Base-by-base conservation (phyloP, 2,888 invertebrate genomes). In the Monopis laevigella region DNA sequence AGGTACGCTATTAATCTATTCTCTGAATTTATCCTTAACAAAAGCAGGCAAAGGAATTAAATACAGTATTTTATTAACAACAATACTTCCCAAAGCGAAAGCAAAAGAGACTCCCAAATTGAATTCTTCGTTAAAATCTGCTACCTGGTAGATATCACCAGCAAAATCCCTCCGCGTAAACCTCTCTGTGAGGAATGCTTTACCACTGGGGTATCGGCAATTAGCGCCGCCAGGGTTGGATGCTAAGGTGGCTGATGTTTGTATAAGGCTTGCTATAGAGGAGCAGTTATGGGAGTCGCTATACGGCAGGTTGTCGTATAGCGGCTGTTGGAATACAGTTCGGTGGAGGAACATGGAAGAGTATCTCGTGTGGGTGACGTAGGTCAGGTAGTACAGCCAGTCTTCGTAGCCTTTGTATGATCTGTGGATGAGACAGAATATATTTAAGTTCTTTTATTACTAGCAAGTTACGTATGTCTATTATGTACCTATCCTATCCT, bases 1-100 rank as follows among this genome's bases (percentile, higher is more conserved):
- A 8, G 24, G 5, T 7, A 21, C n/a, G n/a, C n/a, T n/a, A n/a
- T 4, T 28, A 11, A 28, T 11, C 46, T 56, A 77, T 58, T 92
- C 91, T 58, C 93, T 86, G 73, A 95, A 96, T 71, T 96, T 96
- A 46, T 90, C 89, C 56, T 92, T 91, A 10, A 95, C 84, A 58
- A 89, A 92, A 21, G 88, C 86, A 0, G 95, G 94, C 52, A 95
- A 67, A 0, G 95, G 95, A 52, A 95, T 83, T 32, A 94, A 72
- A 67, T 95, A 96, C 40, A 95, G 72, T 45, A 96, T 85, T 62
- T 93, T 88, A 62, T 95, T 95, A 3, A 94, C 83, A 35, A 93
- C 83, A 47, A 91, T 88, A 51, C 93, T 84, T 1, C 92, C 92
- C 0, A 90, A 72, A 0, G 93, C 88, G 56, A 95, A 95, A 0